Evolutionary conservation across 2,113 vertebrate genomes (phyloP), one percentile per base, ranked within the genome.

Genomic region (Pseudopipra pipra): DNA sequence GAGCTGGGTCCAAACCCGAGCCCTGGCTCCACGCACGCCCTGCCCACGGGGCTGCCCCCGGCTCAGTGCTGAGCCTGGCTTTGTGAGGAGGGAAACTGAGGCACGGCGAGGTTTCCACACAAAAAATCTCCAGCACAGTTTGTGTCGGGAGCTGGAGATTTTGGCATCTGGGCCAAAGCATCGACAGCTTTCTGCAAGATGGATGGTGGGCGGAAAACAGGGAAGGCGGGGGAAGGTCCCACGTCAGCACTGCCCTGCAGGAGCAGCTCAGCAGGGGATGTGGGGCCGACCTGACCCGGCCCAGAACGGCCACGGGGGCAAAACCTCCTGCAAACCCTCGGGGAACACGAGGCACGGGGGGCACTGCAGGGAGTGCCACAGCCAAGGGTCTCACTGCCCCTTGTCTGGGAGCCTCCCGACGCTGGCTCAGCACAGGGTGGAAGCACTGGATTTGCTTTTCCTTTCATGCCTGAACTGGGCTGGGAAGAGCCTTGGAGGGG

Each of bases 61-160:
- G 14, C 54, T 59, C 56, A 7, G 10, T 1, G 1, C 54, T 43
- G 20, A 58, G 39, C 46, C 2, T 1, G 15, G 18, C 4, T 61
- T 24, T 43, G 58, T 49, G 13, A 41, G 37, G 46, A 90, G 88
- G 76, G 88, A 92, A 88, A 88, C 79, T 68, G 92, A 97, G 92
- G 94, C 63, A 90, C 14, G 1, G 81, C 14, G 6, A 14, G 0
- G 1, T 23, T 17, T 35, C 17, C 1, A 11, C 4, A 6, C 14
- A 4, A 15, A 28, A 70, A 73, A 24, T 19, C 49, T 27, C 33
- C 28, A 6, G 86, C 58, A 5, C 55, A 7, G 37, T 7, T 22
- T 1, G 3, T 1, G 18, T 2, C 30, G 65, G 55, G 70, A 63
- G 43, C 8, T 0, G 2, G 62, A 47, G 62, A 12, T 55, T 85